Percentiles rank a stretch among this genome's conserved stretches.
These are phyloP conservation scores for Tinea trinotella DNA, from an alignment of 2,888 invertebrate genomes.

Conservation along the genomic window DNA sequence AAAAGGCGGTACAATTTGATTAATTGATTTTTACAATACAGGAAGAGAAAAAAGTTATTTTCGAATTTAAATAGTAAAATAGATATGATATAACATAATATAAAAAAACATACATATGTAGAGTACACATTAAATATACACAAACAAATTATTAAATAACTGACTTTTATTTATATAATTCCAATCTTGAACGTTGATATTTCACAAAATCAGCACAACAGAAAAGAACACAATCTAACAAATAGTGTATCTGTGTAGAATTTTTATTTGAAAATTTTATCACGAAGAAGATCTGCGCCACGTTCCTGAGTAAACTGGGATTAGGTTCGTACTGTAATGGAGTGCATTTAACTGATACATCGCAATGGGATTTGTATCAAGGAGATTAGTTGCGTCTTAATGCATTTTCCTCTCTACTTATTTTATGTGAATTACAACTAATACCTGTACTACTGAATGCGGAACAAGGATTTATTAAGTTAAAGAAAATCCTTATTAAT, in stretches of 20 bases:
- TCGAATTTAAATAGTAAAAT: no score
- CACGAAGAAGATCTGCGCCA: slow-evolving; percentile 13
- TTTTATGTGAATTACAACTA: slow-evolving; percentile 9
- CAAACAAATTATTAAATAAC: no score
- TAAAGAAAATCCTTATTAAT: background rate
- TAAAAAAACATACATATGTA: no score
- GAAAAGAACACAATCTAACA: background rate
- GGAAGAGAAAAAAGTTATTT: no score
- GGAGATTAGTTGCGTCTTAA: slow-evolving; percentile 8
- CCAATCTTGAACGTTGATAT: no score
- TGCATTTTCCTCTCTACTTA: slow-evolving; percentile 5
- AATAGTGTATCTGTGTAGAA: slow-evolving; percentile 1
- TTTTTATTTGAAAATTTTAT: slow-evolving; percentile 10
- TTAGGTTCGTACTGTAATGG: slow-evolving; percentile 9
- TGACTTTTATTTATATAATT: no score
- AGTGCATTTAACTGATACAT: slow-evolving; percentile 15
- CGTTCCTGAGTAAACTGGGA: background rate
- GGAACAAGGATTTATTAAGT: background rate
- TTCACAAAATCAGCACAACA: background rate
- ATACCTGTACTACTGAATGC: background rate
- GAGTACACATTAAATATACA: no score
- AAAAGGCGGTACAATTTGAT: no score
- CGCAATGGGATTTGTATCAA: slow-evolving; percentile 10
- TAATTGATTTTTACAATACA: no score
- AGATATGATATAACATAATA: no score